A percentile compares a stretch with the other conserved stretches of the same genome.
Evolutionary conservation across 2,888 invertebrate genomes (phyloP).

Genomic region (Eledona agricola): DNA sequence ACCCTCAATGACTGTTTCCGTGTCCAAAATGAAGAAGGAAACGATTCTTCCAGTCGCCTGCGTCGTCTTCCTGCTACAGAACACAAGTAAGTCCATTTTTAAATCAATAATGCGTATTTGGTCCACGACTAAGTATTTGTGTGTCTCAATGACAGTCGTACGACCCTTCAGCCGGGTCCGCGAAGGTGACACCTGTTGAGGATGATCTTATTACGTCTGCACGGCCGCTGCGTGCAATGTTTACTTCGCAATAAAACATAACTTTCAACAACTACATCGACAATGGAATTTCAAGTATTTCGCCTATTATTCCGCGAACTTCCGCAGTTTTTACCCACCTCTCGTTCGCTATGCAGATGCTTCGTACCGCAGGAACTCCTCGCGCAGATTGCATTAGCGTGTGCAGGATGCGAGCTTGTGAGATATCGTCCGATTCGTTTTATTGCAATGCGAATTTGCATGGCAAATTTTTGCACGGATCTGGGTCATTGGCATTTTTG

Average conservation of each 20-base stretch:
- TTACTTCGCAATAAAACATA: conserved; percentile 19
- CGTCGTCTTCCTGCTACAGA: conserved; percentile 6
- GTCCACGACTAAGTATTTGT: neutral
- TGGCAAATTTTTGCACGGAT: no score
- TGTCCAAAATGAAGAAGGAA: conserved; percentile 22
- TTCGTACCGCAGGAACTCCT: no score
- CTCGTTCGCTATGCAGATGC: no score
- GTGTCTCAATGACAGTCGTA: neutral
- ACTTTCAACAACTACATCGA: conserved; percentile 6
- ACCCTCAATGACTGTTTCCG: conserved; percentile 12
- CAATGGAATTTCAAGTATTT: conserved; percentile 6
- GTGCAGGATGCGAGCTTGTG: no score
- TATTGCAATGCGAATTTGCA: no score
- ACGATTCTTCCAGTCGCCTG: conserved; percentile 12
- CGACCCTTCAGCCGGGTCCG: neutral
- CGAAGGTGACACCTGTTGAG: conserved; percentile 24
- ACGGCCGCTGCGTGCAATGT: conserved; percentile 11
- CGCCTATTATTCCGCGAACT: no score
- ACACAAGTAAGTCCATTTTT: conserved; percentile 17
- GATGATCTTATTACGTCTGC: conserved; percentile 10
- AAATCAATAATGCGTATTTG: conserved; percentile 7
- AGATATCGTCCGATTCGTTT: no score
- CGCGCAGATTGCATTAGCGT: no score
- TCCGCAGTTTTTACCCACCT: no score
- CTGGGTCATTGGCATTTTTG: no score